Evolutionary conservation across 2,113 vertebrate genomes (phyloP), one percentile per base, ranked within the genome.

Genomic region (Hassar affinis): DNA sequence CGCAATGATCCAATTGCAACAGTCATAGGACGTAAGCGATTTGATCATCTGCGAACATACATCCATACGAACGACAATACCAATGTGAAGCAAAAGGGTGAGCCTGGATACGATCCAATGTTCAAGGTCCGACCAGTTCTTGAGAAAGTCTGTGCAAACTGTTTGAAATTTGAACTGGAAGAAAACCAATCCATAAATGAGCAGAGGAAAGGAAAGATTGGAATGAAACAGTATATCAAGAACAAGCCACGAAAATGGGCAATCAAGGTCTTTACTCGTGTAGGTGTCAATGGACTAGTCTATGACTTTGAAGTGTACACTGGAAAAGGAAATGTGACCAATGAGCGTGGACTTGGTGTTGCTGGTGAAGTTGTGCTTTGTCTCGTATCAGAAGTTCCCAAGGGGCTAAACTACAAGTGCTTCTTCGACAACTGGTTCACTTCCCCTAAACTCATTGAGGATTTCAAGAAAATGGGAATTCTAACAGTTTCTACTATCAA

Each of bases 371-470:
- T n/a, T n/a, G 57, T 61, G 57, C 57, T 61, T 61, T 10, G 57
- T 61, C 57, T 61, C 57, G 57, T 51, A 51, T 51, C 49, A 51
- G 49, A 61, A 61, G 57, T 61, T 61, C 57, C 57, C 11, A 61
- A 61, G 25, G 57, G 57, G 25, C 57, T 61, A 61, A 61, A 61
- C 57, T 61, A 61, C 57, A 61, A 61, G 57, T 61, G 57, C 57
- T 61, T 61, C 57, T 61, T 61, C 57, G 20, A 61, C 57, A 61
- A 61, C 57, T 61, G 57, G 57, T 61, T 61, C 57, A 61, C 57
- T 61, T 61, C 57, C 57, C 57, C 57, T 61, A 22, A 61, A 61
- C 14, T 61, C 57, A 61, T 61, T 61, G 57, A 20, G 57, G 57
- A 61, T 20, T 22, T 61, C 12, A 61, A 61, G 57, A 61, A 61